phyloP scores from a whole-genome alignment of 2,797 vertebrate genomes.

The Scyliorhinus canicula region DNA sequence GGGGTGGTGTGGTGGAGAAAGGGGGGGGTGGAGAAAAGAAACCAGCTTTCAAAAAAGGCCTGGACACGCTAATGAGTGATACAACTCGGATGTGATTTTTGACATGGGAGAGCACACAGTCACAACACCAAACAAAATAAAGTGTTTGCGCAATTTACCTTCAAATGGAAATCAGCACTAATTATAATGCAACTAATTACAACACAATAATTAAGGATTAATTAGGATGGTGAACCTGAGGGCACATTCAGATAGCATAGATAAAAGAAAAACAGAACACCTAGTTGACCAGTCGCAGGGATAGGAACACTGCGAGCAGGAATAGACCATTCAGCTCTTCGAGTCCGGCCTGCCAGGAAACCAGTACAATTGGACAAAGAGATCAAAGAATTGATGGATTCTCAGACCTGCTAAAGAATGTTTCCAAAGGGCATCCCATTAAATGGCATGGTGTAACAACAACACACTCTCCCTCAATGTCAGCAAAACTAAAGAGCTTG shows the following conservation, averaged over 20 bases:
- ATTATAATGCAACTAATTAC: constrained; percentile 13
- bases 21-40: background rate
- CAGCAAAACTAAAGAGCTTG: too few species aligned
- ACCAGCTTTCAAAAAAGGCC: background rate
- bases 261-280: background rate
- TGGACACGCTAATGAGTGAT: background rate
- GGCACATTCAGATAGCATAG: background rate
- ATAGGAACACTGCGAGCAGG: too few species aligned
- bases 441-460: too few species aligned
- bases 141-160: background rate
- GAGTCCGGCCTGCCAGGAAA: background rate
- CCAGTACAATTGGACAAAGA: background rate
- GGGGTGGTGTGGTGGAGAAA: too few species aligned
- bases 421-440: background rate
- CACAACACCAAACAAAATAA: background rate
- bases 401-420: background rate
- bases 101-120: background rate
- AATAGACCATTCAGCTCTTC: too few species aligned
- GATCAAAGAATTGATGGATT: background rate
- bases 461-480: too few species aligned
- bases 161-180: constrained; percentile 10
- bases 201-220: background rate
- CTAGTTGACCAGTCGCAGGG: background rate
- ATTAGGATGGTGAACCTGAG: background rate
- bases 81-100: background rate